Base-by-base conservation (phyloP, 2,888 invertebrate species). In the Drosophila yooni region DNA sequence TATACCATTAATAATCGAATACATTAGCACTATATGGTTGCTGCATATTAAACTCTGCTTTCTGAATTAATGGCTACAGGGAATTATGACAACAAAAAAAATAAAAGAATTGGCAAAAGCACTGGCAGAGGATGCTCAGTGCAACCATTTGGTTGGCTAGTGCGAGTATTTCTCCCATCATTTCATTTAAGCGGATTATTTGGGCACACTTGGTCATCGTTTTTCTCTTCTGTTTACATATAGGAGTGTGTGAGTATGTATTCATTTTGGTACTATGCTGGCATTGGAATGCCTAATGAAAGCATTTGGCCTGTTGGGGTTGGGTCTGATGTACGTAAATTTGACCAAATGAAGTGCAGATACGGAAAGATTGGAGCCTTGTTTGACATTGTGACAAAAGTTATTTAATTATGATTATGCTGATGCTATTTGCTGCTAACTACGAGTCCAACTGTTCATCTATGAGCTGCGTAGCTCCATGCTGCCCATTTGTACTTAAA, bases 171-270 rank as follows among this genome's bases (percentile, higher is more conserved):
- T 89, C 83, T 82, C 72, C 63, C 74, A 62, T 74, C 72, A 90
- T 90, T 86, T 88, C 86, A 83, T 89, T 87, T 88, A 88, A 88
- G 87, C 87, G 75, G 91, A 90, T 88, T 90, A 88, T 87, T 86
- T 87, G 78, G 85, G 88, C 80, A 82, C 88, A 83, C 81, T 89
- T 86, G 76, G 76, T 66, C 86, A 73, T 57, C 31, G 50, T 60
- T 70, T 72, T 59, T 59, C 58, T 48, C 46, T 63, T 59, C 52
- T 64, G 48, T 62, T 36, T 66, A 65, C 25, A 46, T 38, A 38
- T 52, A 33, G 33, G 38, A 33, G 36, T 57, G 52, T 56, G 53
- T 62, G 52, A 59, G 48, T 56, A 40, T 66, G 52, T 63, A 29
- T 74, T 72, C 57, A 48, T 58, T 73, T 61, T 79, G 48, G 61